phyloP scores from a whole-genome alignment of 2,888 invertebrate genomes.

The Chrysolina oricalcia region DNA sequence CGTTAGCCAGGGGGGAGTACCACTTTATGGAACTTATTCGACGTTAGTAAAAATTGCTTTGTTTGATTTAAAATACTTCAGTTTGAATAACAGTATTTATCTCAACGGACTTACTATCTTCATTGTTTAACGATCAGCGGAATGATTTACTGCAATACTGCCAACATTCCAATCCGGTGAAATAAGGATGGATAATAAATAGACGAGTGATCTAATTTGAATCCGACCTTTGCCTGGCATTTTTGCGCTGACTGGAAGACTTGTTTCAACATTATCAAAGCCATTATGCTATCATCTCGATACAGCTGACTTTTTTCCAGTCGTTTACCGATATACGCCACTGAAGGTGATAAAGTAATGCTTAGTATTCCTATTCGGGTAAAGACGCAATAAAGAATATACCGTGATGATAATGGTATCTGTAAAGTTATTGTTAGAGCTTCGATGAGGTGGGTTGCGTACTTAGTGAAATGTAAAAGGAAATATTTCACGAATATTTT shows the following conservation, averaged over 20 bases:
- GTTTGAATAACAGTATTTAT: background rate
- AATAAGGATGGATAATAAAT: background rate
- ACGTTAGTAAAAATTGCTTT: background rate
- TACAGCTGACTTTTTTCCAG: constrained; percentile 3
- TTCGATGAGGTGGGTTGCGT: background rate
- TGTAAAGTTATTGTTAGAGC: background rate
- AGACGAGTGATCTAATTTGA: constrained; percentile 15
- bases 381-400: background rate
- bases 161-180: constrained; percentile 2
- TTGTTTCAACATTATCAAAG: background rate
- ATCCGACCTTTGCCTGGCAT: constrained; percentile 15
- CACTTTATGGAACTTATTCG: background rate
- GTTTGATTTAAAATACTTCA: background rate
- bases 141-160: constrained; percentile 12
- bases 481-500: background rate
- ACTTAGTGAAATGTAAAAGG: background rate
- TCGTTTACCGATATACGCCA: constrained; percentile 6
- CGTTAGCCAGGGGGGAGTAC: too few relatives aligned
- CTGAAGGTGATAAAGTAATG: background rate
- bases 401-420: background rate
- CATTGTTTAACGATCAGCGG: background rate
- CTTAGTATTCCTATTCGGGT: background rate
- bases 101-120: background rate
- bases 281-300: constrained; percentile 2
- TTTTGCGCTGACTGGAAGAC: background rate